Base-by-base conservation (phyloP, 2,113 vertebrate species). In the Sialia sialis region DNA sequence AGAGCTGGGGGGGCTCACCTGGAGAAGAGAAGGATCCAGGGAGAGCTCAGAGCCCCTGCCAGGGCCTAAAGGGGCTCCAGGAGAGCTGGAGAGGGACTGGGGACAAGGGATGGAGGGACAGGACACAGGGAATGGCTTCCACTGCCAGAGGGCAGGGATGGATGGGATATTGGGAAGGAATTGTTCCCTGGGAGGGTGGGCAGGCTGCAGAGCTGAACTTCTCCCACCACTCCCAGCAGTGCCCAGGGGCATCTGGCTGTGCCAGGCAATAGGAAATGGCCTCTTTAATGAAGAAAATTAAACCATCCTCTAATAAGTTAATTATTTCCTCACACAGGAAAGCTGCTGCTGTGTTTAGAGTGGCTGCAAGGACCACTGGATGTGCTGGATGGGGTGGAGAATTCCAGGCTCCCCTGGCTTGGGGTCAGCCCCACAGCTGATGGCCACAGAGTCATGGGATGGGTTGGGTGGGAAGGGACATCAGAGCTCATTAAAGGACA, bases 271-370 rank as follows among this genome's bases (percentile, higher is more conserved):
- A 77, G 96, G 97, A 97, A 97, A 96, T 92, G 91, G 81, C 58
- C 32, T 7, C 70, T 15, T 34, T 7, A 92, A 66, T 67, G 51
- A 2, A 5, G 29, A 43, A 49, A 87, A 91, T 58, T 72, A 69
- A 80, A 82, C 85, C 4, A 10, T 34, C 29, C 26, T 22, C 62
- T 87, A 76, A 91, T 88, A 70, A 77, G 58, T 36, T 89, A 88
- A 89, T 96, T 84, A 72, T 90, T 96, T 96, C 92, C 95, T 94
- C 41, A 6, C 59, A 68, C 88, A 92, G 96, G 95, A 95, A 94
- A 91, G 23, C 51, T 36, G 60, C 59, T 60, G 18, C 62, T 32
- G 84, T 43, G 75, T 54, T 46, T 7, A 19, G 72, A 30, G 84
- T 36, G 77, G 22, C 73, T 83, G 74, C 22, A 14, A 26, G 1